Conservation (phyloP, 2,797 vertebrate genomes). For the Argyrosomus regius region DNA sequence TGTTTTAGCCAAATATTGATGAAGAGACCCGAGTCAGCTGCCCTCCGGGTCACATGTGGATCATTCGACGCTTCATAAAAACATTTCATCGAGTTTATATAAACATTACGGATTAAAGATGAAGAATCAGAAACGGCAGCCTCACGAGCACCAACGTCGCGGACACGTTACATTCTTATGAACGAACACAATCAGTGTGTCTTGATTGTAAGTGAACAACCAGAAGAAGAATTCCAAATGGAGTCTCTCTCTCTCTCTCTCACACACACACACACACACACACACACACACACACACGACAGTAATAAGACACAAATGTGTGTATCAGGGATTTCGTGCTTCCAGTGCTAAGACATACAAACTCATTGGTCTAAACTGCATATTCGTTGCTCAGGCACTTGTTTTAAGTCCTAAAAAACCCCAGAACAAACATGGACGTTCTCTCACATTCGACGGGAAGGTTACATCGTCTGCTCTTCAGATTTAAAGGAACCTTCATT, state of each 20-base stretch:
- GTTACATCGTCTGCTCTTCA: constrained; percentile 25
- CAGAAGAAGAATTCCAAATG: constrained; percentile 8
- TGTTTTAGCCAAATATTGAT: neutral
- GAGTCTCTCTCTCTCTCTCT: neutral
- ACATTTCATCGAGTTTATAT: constrained; percentile 18
- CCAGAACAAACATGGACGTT: constrained; percentile 7
- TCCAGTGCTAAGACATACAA: constrained; percentile 63
- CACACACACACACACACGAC: neutral
- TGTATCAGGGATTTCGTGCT: constrained; percentile 39
- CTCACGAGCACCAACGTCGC: constrained; percentile 26
- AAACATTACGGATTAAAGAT: constrained; percentile 13
- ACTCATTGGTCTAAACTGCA: constrained; percentile 74
- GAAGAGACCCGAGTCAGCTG: neutral
- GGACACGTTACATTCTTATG: constrained; percentile 54
- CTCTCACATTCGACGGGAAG: constrained; percentile 16
- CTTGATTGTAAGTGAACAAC: constrained; percentile 36
- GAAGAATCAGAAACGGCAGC: constrained; percentile 25
- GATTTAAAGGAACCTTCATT: constrained; percentile 27
- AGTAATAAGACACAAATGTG: constrained; percentile 56
- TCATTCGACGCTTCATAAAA: constrained; percentile 18
- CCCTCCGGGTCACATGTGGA: neutral
- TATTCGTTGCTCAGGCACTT: constrained; percentile 84
- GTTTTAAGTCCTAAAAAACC: constrained; percentile 56
- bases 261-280: no score
- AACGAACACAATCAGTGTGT: constrained; percentile 63